These are phyloP conservation scores for Eptatretus burgeri DNA, from an alignment of 2,113 vertebrate genomes.

Conservation along the genomic window DNA sequence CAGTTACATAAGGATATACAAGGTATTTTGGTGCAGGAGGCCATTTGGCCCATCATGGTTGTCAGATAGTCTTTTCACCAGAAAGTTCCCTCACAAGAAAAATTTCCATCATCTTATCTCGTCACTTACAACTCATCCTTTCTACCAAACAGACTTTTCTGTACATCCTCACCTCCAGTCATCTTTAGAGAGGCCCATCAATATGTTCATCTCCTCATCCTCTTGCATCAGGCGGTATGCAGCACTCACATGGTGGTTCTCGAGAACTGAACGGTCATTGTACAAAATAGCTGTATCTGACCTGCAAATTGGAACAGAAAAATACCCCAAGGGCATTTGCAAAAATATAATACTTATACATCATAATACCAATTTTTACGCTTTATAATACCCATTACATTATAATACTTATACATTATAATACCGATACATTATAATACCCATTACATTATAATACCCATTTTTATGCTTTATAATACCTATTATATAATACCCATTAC, in stretches of 20 bases:
- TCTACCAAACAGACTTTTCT: no score
- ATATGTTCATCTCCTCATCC: conserved; percentile 72
- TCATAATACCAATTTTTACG: background rate
- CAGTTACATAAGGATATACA: no score
- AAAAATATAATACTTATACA: background rate
- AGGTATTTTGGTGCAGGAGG: no score
- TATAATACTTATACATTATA: background rate
- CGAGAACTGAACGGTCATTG: conserved; percentile 81
- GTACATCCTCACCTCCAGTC: conserved; percentile 53
- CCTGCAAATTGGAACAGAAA: conserved; percentile 20
- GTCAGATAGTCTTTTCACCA: no score
- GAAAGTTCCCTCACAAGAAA: no score
- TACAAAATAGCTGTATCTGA: conserved; percentile 83
- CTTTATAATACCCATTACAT: background rate
- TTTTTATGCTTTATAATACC: background rate
- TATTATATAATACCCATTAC: no score
- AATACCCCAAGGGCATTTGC: background rate
- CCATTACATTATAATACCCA: no score
- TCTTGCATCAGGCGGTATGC: conserved; percentile 90
- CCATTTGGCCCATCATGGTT: no score
- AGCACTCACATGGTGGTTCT: conserved; percentile 90
- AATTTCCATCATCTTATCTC: no score
- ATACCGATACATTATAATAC: no score
- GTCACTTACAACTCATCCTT: no score
- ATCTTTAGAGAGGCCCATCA: conserved; percentile 67